These are phyloP conservation scores for Cottoperca gobio DNA, from an alignment of 2,797 vertebrate genomes.

Conservation along the genomic window DNA sequence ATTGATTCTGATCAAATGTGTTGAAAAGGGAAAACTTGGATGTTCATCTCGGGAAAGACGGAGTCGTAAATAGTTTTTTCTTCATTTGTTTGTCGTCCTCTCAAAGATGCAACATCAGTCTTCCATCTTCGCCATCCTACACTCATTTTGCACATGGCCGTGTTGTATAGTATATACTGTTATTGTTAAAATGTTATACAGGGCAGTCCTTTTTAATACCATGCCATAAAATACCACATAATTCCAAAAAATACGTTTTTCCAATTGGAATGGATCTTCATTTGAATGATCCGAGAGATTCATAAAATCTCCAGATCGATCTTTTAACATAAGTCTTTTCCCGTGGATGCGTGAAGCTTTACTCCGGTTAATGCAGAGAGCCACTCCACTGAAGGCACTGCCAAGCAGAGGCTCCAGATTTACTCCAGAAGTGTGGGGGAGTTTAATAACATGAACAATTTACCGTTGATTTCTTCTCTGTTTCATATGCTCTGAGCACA, in stretches of 20 bases:
- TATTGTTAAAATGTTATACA: slow-evolving; percentile 13
- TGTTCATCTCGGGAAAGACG: slow-evolving; percentile 36
- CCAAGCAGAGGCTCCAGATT: no score
- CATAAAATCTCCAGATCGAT: no score
- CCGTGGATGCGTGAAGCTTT: no score
- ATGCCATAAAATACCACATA: not conserved
- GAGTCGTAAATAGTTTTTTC: slow-evolving; percentile 6
- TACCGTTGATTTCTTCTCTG: no score
- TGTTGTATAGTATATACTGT: slow-evolving; percentile 17
- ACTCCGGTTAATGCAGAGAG: no score
- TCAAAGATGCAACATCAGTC: slow-evolving; percentile 8
- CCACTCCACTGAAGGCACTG: no score
- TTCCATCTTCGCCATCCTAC: not conserved
- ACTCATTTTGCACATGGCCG: slow-evolving; percentile 17
- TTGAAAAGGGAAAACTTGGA: slow-evolving; percentile 48
- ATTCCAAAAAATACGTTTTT: not conserved
- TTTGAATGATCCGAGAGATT: no score
- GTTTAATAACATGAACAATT: no score
- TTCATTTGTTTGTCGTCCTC: slow-evolving; percentile 12
- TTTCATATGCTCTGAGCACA: no score
- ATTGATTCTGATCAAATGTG: slow-evolving; percentile 58
- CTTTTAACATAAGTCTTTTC: no score
- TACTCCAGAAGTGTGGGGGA: no score
- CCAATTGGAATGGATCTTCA: no score
- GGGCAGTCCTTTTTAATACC: not conserved